Conservation (phyloP, 1,140 invertebrate genomes). For the Cydia fagiglandana region DNA sequence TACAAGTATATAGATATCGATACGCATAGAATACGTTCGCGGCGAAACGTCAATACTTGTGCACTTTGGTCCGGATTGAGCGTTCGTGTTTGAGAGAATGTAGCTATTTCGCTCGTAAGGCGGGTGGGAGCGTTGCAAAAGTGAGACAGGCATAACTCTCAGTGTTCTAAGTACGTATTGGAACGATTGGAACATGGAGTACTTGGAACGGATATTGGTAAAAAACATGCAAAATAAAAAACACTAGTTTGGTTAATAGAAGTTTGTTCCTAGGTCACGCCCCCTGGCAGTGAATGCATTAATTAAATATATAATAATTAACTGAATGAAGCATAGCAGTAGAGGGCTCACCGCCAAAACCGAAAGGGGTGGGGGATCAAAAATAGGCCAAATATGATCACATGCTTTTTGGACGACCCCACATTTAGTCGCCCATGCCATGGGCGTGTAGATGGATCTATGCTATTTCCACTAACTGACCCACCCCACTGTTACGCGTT, state of each 20-base stretch:
- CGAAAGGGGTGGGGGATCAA: too few species aligned
- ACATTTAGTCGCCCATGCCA: background rate
- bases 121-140: background rate
- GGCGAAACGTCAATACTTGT: slow-evolving; percentile 9
- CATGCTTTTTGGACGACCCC: too few species aligned
- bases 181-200: background rate
- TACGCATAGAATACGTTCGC: background rate
- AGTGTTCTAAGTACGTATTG: background rate
- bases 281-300: too few species aligned
- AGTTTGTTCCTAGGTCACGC: too few species aligned
- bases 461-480: too few species aligned
- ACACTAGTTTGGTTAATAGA: too few species aligned
- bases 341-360: too few species aligned
- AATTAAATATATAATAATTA: slow-evolving; percentile 1
- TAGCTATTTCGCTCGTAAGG: background rate
- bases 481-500: background rate
- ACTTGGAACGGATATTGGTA: slow-evolving; percentile 1
- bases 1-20: background rate
- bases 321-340: background rate
- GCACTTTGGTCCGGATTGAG: slow-evolving; percentile 4
- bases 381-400: too few species aligned
- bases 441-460: too few species aligned
- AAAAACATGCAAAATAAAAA: too few species aligned
- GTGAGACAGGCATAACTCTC: background rate
- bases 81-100: background rate